These are phyloP conservation scores for Urocynchramus pylzowi DNA, from an alignment of 2,113 vertebrate genomes.

Conservation along the genomic window DNA sequence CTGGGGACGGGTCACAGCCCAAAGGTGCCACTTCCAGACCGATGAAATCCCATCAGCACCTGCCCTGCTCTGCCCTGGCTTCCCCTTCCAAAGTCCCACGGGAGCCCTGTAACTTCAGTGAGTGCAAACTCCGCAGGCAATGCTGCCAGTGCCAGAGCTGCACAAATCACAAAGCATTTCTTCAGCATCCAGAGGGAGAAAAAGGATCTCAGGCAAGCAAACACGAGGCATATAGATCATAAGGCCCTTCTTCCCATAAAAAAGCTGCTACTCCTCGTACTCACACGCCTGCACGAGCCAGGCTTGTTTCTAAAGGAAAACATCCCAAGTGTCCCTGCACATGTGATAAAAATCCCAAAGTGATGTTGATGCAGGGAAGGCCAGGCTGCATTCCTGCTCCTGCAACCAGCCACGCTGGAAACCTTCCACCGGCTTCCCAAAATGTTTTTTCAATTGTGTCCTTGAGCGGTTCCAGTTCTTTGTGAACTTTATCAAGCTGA, in stretches of 20 bases:
- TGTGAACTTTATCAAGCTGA: not conserved
- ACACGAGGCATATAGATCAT: not conserved
- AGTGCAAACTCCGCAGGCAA: not conserved
- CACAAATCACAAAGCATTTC: not conserved
- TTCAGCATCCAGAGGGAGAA: not conserved
- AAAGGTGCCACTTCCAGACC: rapidly evolving
- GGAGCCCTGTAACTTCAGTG: not conserved
- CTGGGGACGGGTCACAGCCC: not conserved
- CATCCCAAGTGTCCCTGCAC: not conserved
- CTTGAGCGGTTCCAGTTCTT: not conserved
- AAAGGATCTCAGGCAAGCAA: not conserved
- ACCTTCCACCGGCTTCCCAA: not conserved
- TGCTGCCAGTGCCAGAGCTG: not conserved
- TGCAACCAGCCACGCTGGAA: not conserved
- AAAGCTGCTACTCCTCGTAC: not conserved
- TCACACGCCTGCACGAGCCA: rapidly evolving
- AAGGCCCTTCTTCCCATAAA: not conserved
- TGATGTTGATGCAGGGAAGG: not conserved
- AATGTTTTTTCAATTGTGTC: not conserved
- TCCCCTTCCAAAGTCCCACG: not conserved
- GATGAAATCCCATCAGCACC: not conserved
- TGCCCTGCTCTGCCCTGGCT: not conserved
- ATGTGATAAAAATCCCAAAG: not conserved
- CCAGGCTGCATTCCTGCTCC: not conserved
- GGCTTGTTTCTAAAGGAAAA: not conserved